Evolutionary conservation across 2,888 invertebrate species (phyloP), one percentile per base, ranked within the genome.

Genomic region (Synanthedon vespiformis): DNA sequence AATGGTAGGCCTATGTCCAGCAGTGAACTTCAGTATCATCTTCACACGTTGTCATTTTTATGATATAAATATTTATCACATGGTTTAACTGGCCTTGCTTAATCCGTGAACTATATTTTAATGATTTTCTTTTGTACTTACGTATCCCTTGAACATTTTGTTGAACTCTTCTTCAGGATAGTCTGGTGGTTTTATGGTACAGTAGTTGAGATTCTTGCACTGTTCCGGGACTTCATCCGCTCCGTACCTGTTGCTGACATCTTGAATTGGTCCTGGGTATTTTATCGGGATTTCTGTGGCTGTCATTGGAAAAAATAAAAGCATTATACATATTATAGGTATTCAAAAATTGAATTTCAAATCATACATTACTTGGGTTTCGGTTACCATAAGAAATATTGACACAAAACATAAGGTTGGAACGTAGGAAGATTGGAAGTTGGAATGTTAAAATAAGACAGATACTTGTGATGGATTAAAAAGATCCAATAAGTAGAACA

Each of bases 151-250:
- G 18, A 80, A 77, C 61, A 82, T 64, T 3, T 63, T 62, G 54
- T 80, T 75, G 54, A 75, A 80, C 14, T 61, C 55, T 1, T 70
- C 67, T 27, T 81, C 71, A 4, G 83, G 82, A 18, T 82, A 84
- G 51, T 77, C 62, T 1, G 58, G 50, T 0, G 81, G 79, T 55
- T 77, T 82, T 13, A 77, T 52, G 0, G 75, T 73, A 57, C 83
- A 84, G 60, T 69, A 84, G 8, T 66, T 75, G 13, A 68, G 64
- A 40, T 64, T 58, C 48, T 58, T 61, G 55, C 83, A 83, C 10
- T 63, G 59, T 0, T 72, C 67, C 0, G 79, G 76, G 0, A 72
- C 58, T 0, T 57, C 55, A 0, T 66, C 63, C 0, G 13, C 34
- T 1, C 69, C 70, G 48, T 71, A 62, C 5, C 70, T 58, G 54